Conservation (phyloP, 2,113 vertebrate species). For the Cyprinus carpio region DNA sequence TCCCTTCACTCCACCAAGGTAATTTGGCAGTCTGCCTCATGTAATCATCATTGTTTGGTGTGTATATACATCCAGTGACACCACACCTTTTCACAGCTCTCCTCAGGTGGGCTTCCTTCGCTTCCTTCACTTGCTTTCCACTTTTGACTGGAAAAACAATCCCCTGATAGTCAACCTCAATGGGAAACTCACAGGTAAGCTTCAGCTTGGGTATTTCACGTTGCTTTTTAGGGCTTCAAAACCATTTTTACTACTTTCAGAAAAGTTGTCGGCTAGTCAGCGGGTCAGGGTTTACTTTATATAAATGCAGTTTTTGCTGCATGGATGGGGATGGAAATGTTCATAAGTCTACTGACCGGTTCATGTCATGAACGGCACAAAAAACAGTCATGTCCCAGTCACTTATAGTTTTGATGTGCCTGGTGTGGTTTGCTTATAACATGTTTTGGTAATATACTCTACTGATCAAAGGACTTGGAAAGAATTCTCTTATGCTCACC, state of each 20-base stretch:
- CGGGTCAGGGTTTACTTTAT: too few species aligned
- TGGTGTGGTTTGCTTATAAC: background rate
- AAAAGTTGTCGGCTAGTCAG: background rate
- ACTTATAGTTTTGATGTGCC: too few species aligned
- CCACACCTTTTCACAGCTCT: slow-evolving; percentile 73
- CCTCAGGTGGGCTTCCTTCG: slow-evolving; percentile 93
- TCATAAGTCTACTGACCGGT: too few species aligned
- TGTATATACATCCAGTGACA: background rate
- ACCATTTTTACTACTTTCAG: background rate
- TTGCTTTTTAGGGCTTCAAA: background rate
- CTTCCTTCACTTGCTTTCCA: slow-evolving; percentile 87
- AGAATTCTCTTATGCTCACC: too few species aligned
- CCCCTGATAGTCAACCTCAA: slow-evolving; percentile 92
- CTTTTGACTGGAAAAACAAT: slow-evolving; percentile 95
- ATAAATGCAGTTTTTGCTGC: too few species aligned
- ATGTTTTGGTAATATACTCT: too few species aligned
- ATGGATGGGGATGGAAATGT: too few species aligned
- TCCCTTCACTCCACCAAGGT: slow-evolving; percentile 89
- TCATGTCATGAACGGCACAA: too few species aligned
- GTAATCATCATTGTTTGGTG: background rate
- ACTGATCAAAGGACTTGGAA: too few species aligned
- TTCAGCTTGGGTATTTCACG: background rate
- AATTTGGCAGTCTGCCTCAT: slow-evolving; percentile 58
- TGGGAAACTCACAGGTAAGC: slow-evolving; percentile 83
- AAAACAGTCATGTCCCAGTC: too few species aligned